Percentiles rank a stretch among this genome's conserved stretches.
These are phyloP conservation scores for Psammodynastes pulverulentus DNA, from an alignment of 2,113 vertebrate species.

Conservation along the genomic window DNA sequence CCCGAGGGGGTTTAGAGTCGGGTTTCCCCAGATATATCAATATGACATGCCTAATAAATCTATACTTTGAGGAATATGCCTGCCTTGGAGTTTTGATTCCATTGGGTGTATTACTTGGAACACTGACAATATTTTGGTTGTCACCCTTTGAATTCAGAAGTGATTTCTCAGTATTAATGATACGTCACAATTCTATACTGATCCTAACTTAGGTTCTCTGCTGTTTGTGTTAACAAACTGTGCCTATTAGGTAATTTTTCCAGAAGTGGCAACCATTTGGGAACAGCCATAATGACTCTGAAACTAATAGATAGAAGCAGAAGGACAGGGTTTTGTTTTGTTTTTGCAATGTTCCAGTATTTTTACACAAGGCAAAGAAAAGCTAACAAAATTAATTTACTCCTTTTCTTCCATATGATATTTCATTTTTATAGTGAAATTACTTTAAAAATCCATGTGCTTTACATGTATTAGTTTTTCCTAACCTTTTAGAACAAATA, in stretches of 20 bases:
- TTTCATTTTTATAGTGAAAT: neutral
- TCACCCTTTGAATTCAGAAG: neutral
- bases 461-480: neutral
- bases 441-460: neutral
- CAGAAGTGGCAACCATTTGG: neutral
- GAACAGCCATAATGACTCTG: neutral
- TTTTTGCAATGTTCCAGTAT: neutral
- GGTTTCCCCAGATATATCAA: too few species aligned
- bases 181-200: neutral
- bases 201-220: too few species aligned
- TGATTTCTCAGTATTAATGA: neutral
- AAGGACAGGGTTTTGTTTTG: too few species aligned
- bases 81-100: too few species aligned
- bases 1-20: too few species aligned
- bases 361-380: neutral
- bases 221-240: neutral
- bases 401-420: neutral
- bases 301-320: neutral
- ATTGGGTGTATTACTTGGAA: too few species aligned
- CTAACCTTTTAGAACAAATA: neutral
- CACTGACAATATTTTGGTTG: neutral
- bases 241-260: neutral
- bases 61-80: too few species aligned
- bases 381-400: neutral
- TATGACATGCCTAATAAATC: too few species aligned